Percentiles rank a stretch among this genome's conserved stretches.
phyloP scores from a whole-genome alignment of 2,888 invertebrate species.

The Thymelicus sylvestris region DNA sequence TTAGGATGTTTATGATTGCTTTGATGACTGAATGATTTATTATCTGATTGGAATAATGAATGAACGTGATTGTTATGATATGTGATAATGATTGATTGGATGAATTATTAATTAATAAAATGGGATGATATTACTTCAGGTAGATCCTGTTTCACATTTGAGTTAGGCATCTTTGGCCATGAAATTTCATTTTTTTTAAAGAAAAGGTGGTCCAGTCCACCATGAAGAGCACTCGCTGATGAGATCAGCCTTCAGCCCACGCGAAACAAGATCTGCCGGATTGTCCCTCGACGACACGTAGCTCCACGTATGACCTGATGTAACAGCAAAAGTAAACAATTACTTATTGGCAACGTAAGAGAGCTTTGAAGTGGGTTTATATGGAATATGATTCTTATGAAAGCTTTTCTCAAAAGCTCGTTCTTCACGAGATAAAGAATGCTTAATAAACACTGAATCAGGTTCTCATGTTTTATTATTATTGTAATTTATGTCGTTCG shows the following conservation, averaged over 20 bases:
- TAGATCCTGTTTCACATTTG: background rate
- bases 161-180: background rate
- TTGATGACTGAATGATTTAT: background rate
- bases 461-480: no score
- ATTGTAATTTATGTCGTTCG: background rate
- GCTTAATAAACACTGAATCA: background rate
- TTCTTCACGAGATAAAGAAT: background rate
- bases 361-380: background rate
- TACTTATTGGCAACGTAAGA: background rate
- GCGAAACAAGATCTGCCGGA: constrained; percentile 2
- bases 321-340: background rate
- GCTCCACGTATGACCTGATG: background rate
- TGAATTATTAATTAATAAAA: background rate
- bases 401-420: constrained; percentile 32
- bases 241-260: background rate
- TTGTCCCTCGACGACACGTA: constrained; percentile 2
- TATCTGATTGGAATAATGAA: background rate
- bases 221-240: background rate
- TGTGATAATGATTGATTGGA: background rate
- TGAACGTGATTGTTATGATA: background rate
- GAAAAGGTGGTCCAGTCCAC: background rate
- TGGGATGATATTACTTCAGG: background rate
- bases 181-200: background rate
- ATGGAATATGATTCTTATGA: constrained; percentile 3
- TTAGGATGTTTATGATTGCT: background rate